Evolutionary conservation across 2,113 vertebrate genomes (phyloP).

Genomic region (Macquaria ambigua): DNA sequence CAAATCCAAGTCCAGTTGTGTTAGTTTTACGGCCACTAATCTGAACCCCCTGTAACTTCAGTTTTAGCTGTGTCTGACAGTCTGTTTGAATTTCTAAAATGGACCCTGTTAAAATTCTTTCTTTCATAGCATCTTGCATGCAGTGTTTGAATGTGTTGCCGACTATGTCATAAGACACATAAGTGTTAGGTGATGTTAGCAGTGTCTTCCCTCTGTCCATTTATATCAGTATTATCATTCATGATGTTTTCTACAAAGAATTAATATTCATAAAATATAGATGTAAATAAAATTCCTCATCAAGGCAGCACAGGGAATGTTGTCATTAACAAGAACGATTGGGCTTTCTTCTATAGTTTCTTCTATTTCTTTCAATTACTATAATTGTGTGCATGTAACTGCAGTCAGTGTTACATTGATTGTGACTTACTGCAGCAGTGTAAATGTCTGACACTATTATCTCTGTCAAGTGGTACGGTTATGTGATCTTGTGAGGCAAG

Average conservation of each 20-base stretch:
- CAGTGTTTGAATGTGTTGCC: neutral
- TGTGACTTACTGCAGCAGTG: conserved; percentile 15
- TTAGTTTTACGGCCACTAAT: neutral
- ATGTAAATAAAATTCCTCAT: neutral
- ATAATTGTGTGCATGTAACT: conserved; percentile 19
- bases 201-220: neutral
- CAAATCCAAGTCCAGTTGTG: conserved; percentile 31
- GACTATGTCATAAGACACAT: neutral
- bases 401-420: neutral
- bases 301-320: neutral
- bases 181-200: neutral
- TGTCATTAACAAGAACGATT: neutral
- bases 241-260: neutral
- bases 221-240: neutral
- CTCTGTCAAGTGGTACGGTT: conserved; percentile 66
- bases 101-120: neutral
- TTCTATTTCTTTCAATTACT: no score
- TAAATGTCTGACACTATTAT: conserved; percentile 49
- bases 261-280: neutral
- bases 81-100: neutral
- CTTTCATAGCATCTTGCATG: neutral
- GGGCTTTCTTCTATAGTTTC: neutral
- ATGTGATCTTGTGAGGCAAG: conserved; percentile 70
- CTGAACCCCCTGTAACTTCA: neutral
- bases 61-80: neutral